Conservation (phyloP, 30 jellyfish, hydroid and myxozoan genomes). For the Rhopilema esculentum region DNA sequence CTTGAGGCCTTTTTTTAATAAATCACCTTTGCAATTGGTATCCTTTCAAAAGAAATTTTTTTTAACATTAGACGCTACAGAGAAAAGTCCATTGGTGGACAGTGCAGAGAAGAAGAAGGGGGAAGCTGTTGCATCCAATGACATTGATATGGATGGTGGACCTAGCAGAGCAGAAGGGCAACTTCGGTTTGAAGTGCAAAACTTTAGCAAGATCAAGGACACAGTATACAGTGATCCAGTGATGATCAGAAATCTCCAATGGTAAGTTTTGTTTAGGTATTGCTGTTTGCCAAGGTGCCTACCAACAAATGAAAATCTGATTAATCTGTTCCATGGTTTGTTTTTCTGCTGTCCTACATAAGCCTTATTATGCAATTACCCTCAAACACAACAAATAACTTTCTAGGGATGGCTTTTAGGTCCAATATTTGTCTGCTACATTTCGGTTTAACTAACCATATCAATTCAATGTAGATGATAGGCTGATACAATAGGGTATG, state of each 20-base stretch:
- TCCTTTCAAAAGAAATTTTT: too few species aligned
- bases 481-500: too few species aligned
- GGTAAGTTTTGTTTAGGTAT: slow-evolving; percentile 62
- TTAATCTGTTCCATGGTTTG: too few species aligned
- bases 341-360: too few species aligned
- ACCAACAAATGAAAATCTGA: too few species aligned
- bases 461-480: too few species aligned
- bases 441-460: too few species aligned
- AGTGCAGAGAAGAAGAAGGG: slow-evolving; percentile 27
- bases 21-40: too few species aligned
- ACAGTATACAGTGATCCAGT: slow-evolving; percentile 93
- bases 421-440: neutral
- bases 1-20: neutral
- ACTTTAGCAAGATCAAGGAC: slow-evolving; percentile 89
- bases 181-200: slow-evolving; percentile 80
- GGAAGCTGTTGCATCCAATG: slow-evolving; percentile 39
- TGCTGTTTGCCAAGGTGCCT: neutral
- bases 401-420: neutral
- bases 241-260: slow-evolving; percentile 88
- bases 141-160: slow-evolving; percentile 90
- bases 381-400: neutral
- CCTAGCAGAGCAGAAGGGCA: slow-evolving; percentile 96
- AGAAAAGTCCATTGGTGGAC: slow-evolving; percentile 11
- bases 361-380: too few species aligned
- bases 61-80: slow-evolving; percentile 6